phyloP scores from a whole-genome alignment of 2,113 vertebrate genomes.

The Rhabdomys dilectus region DNA sequence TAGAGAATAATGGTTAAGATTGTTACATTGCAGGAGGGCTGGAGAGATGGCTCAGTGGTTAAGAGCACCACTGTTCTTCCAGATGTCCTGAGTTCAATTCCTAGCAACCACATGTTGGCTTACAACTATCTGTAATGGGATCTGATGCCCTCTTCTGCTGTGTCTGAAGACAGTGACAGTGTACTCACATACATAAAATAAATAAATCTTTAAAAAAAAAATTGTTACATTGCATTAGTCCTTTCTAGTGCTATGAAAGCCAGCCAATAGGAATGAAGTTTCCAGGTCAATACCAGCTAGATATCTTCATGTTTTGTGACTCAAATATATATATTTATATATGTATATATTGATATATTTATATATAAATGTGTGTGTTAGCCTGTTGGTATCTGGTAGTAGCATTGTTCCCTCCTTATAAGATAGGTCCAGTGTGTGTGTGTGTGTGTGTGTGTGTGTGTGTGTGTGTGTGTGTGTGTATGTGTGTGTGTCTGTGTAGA shows the following conservation, averaged over 20 bases:
- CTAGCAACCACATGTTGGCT: no score
- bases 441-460: neutral
- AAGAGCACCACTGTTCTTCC: no score
- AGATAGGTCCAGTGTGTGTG: neutral
- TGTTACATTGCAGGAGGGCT: no score
- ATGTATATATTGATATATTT: neutral
- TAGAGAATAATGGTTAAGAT: slow-evolving; percentile 13
- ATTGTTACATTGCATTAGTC: neutral
- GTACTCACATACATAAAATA: no score
- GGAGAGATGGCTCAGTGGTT: no score
- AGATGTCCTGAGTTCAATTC: no score
- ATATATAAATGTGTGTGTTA: neutral
- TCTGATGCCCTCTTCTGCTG: no score
- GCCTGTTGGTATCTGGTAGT: neutral
- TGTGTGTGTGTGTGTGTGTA: neutral
- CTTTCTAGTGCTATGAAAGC: neutral
- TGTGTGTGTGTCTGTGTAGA: neutral
- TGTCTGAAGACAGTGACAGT: no score
- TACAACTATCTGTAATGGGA: no score
- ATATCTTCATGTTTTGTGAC: neutral
- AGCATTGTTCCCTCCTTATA: neutral
- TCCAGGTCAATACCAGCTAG: neutral
- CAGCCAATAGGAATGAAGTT: neutral
- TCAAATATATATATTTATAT: neutral
- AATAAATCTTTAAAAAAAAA: no score